Conservation (phyloP, 30 jellyfish, hydroid and myxozoan genomes). For the Chironex yamaguchii region DNA sequence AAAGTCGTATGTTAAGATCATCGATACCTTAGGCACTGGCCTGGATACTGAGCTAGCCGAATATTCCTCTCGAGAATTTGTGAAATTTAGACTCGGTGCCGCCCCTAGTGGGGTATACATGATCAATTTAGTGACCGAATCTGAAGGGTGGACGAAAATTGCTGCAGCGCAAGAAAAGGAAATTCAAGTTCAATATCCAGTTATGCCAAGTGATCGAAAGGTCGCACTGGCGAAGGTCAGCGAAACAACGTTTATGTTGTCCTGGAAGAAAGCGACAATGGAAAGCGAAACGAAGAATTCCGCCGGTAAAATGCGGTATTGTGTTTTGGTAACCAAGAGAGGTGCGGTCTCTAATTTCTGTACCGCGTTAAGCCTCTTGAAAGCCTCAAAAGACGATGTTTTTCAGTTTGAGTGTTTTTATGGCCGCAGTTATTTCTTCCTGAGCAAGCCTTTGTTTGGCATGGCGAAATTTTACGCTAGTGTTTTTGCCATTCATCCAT, state of each 20-base stretch:
- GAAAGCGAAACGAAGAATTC: conserved; percentile 3
- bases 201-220: conserved; percentile 48
- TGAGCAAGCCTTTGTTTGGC: conserved; percentile 14
- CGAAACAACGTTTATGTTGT: conserved; percentile 5
- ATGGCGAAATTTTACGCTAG: conserved; percentile 8
- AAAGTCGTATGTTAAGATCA: conserved; percentile 40
- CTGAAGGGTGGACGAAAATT: conserved; percentile 1
- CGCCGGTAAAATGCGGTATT: conserved; percentile 6
- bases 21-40: conserved; percentile 22
- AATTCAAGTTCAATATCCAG: conserved; percentile 27
- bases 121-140: conserved; percentile 28
- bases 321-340: conserved; percentile 28
- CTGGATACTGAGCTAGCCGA: conserved; percentile 51
- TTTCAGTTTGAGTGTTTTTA: conserved; percentile 19
- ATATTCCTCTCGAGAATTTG: conserved; percentile 48
- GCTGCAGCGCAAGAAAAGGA: conserved; percentile 34
- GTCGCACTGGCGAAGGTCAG: conserved; percentile 43
- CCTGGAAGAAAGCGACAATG: conserved; percentile 46
- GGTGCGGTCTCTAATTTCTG: conserved; percentile 32
- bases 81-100: conserved; percentile 16
- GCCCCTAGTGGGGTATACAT: conserved; percentile 68
- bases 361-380: conserved; percentile 1
- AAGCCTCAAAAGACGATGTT: conserved; percentile 27
- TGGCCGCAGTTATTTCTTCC: conserved; percentile 26
- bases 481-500: conserved; percentile 61